Evolutionary conservation across 1,140 invertebrate species (phyloP).

Genomic region (Rhynchophorus ferrugineus): DNA sequence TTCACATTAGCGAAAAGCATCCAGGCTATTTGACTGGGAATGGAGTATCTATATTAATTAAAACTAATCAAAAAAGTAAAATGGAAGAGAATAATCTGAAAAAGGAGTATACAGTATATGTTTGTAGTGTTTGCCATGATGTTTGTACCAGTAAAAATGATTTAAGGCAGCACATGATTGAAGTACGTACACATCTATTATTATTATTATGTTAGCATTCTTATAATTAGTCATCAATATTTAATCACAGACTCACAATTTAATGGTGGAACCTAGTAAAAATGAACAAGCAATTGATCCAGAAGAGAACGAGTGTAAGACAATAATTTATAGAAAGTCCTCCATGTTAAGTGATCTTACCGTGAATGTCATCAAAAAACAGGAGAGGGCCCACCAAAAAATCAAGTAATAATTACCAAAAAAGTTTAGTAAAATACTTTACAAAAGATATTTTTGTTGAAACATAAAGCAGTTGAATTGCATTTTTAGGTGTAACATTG

Average conservation of each 20-base stretch:
- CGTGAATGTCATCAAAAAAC: constrained; percentile 17
- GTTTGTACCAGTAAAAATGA: constrained; percentile 27
- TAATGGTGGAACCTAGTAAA: constrained; percentile 1
- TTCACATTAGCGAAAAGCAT: constrained; percentile 23
- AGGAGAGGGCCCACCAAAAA: constrained; percentile 28
- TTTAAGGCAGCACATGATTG: constrained; percentile 31
- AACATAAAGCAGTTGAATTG: not conserved
- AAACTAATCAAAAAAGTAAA: constrained; percentile 18
- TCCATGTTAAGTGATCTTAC: constrained; percentile 8
- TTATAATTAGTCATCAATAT: not conserved
- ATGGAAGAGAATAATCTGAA: constrained; percentile 15
- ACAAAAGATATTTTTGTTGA: not conserved
- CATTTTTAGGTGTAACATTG: constrained; percentile 43
- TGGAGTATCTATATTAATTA: constrained; percentile 4
- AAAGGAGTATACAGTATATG: constrained; percentile 24
- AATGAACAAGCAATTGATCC: not conserved
- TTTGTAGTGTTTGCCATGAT: constrained; percentile 29
- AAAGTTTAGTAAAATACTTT: not conserved
- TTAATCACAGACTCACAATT: constrained; percentile 11
- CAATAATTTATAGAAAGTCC: constrained; percentile 1
- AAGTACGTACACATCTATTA: constrained; percentile 8
- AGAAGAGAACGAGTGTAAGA: constrained; percentile 4
- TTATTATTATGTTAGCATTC: no score
- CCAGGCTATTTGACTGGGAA: constrained; percentile 14
- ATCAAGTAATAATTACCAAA: constrained; percentile 21